Base-by-base conservation (phyloP, 2,888 invertebrate genomes). In the Microctonus brassicae region DNA sequence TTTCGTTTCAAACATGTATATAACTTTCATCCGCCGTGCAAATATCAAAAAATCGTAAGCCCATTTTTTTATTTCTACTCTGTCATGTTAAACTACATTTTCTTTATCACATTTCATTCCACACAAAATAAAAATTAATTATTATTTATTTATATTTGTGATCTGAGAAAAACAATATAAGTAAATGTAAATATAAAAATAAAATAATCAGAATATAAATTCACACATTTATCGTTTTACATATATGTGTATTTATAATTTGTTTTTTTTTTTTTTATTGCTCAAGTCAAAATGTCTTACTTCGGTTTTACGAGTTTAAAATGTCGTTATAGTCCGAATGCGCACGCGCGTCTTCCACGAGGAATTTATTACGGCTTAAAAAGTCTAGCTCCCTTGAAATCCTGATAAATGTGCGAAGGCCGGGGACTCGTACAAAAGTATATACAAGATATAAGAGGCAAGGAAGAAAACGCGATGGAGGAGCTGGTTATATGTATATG, bases 321-420 rank as follows among this genome's bases (percentile, higher is more conserved):
- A 29, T 70, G 70, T 70, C 80, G 74, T 75, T 72, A 69, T 74
- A 69, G 57, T 57, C 42, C 24, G 22, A 34, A 69, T 24, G 67
- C 73, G 72, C 71, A 70, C 69, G 72, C 68, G 62, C 73, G 72
- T 73, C 73, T 69, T 67, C 65, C 69, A 75, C 76, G 77, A 76
- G 76, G 76, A 87, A 87, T 87, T 87, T 87, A 87, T 86, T 80
- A 83, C 82, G 83, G 87, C 87, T 87, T 87, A 87, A 87, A 86
- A 86, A 90, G 90, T 90, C 90, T 89, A 88, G 89, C 89, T 90
- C 89, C 90, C 90, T 88, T 89, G 91, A 84, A 91, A 91, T 91
- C 91, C 91, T 91, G 91, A 91, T 90, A 91, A 90, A 91, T 91
- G 90, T 87, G 83, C 86, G 82, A 83, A 82, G 83, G 84, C 87